Base-by-base conservation (phyloP, 2,888 invertebrate genomes). In the Diadegma fenestrale region DNA sequence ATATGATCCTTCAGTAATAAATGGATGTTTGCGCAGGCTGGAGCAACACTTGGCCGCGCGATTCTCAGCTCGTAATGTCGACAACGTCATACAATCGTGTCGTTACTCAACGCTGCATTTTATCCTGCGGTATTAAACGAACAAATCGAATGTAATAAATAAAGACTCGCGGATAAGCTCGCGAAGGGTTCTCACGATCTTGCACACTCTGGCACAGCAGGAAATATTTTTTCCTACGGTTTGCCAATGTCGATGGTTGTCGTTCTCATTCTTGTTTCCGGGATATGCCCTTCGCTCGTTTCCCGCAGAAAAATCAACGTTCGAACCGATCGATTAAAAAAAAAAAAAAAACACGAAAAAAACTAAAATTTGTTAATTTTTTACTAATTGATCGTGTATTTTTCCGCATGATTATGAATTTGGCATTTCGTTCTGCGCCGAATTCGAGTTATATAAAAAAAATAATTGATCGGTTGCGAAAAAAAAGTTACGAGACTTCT, bases 151-250 rank as follows among this genome's bases (percentile, higher is more conserved):
- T 12, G 14, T 58, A 58, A 72, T 71, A 71, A 37, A 76, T 80
- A 80, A 77, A 84, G 41, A 80, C 66, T 64, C 22, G 12, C 33
- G 12, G 51, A 51, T 14, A 63, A 63, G 45, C 76, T 26, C 41
- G 17, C 41, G 14, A 12, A 66, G 54, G 54, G 51, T 84, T 84
- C 84, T 80, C 84, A 84, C 84, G 84, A 80, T 77, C 72, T 30
- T 43, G 54, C 45, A 10, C 48, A 33, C 14, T 33, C 3, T 10
- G 37, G 37, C 17, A n/a, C n/a, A 10, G 63, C 41, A 30, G 69
- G 63, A 75, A 83, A 51, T 17, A 30, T 63, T 68, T 14, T 51
- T 75, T 68, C 51, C 48, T 69, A 26, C 58, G 68, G 37, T 64
- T 75, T 3, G 26, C 19, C 51, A 82, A 19, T 22, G 17, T 69